phyloP scores from a whole-genome alignment of 2,113 vertebrate genomes.

The Sinocyclocheilus maitianheensis region DNA sequence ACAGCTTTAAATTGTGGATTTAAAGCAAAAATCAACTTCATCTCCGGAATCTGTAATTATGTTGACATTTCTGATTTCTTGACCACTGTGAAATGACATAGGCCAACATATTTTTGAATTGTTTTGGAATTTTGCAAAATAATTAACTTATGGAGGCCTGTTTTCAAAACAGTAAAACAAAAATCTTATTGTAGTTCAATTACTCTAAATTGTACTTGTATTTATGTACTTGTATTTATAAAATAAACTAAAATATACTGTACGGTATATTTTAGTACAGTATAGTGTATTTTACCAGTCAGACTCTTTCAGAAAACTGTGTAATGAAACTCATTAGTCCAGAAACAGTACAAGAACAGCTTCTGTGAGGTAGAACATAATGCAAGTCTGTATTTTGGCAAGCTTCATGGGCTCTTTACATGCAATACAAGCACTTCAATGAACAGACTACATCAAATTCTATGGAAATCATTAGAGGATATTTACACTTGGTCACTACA shows the following conservation, averaged over 20 bases:
- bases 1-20: neutral
- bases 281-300: neutral
- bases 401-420: neutral
- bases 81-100: neutral
- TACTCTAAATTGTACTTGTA: neutral
- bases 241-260: no score
- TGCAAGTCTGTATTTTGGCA: constrained; percentile 29
- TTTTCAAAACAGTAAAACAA: neutral
- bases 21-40: neutral
- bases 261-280: no score
- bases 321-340: neutral
- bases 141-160: neutral
- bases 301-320: neutral
- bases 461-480: neutral
- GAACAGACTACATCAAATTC: neutral
- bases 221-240: no score
- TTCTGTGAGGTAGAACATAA: constrained; percentile 19
- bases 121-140: neutral
- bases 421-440: neutral
- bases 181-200: neutral
- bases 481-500: neutral
- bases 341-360: neutral
- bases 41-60: neutral
- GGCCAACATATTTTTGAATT: neutral
- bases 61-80: neutral